A percentile compares a stretch with the other conserved stretches of the same genome.
Conservation (phyloP, 2,888 invertebrate species). For the Lingula anatina region DNA sequence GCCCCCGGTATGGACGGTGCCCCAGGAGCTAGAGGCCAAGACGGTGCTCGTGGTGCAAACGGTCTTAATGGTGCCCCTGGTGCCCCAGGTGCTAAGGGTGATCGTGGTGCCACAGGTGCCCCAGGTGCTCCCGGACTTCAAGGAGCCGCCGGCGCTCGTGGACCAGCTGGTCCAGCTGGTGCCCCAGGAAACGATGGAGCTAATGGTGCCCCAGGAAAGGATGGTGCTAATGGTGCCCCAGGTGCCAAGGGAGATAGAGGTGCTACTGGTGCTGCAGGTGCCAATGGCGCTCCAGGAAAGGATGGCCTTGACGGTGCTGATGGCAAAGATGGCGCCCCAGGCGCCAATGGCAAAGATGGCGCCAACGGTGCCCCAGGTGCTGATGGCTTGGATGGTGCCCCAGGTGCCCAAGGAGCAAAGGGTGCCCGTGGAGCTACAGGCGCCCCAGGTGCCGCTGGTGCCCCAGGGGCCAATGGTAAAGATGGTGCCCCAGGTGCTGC, state of each 20-base stretch:
- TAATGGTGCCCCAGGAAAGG: slow-evolving; percentile 21
- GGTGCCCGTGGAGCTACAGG: not conserved
- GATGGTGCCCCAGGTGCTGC: not conserved
- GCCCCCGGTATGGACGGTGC: slow-evolving; percentile 58
- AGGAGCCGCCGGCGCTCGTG: slow-evolving; percentile 68
- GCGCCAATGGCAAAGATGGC: slow-evolving; percentile 28
- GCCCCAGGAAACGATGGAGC: not conserved
- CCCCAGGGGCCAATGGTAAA: not conserved
- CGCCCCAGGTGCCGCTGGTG: not conserved
- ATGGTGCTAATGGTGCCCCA: slow-evolving; percentile 27
- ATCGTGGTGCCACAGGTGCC: slow-evolving; percentile 26
- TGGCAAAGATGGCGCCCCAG: slow-evolving; percentile 28
- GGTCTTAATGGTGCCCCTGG: slow-evolving; percentile 16
- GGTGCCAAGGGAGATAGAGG: slow-evolving; percentile 29
- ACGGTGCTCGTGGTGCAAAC: slow-evolving; percentile 56
- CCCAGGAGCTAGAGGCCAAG: slow-evolving; percentile 77
- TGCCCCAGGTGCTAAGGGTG: too few relatives aligned
- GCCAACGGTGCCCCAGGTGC: slow-evolving; percentile 24
- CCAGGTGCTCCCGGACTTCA: slow-evolving; percentile 58
- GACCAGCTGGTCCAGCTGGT: slow-evolving; percentile 12
- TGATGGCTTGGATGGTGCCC: slow-evolving; percentile 2
- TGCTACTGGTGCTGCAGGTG: slow-evolving; percentile 27
- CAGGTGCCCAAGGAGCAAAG: too few relatives aligned
- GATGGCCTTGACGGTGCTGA: slow-evolving; percentile 32
- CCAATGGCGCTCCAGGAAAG: slow-evolving; percentile 29